Evolutionary conservation across 2,888 invertebrate genomes (phyloP).

Genomic region (Heliconius erato): DNA sequence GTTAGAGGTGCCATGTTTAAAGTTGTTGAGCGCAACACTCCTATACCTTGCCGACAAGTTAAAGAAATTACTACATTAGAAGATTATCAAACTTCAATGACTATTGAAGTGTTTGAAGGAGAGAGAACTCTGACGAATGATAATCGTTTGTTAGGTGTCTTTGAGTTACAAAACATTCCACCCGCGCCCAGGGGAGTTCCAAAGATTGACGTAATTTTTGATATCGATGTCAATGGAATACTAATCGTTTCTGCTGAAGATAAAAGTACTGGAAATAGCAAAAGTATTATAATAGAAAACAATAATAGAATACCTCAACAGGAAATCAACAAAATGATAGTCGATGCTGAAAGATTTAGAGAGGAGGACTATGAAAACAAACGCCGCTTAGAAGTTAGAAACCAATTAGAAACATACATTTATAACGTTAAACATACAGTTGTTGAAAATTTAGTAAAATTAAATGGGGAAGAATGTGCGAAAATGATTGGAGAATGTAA

Average conservation of each 20-base stretch:
- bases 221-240: slow-evolving; percentile 68
- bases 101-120: slow-evolving; percentile 76
- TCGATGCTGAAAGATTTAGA: slow-evolving; percentile 63
- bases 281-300: slow-evolving; percentile 65
- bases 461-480: slow-evolving; percentile 60
- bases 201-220: slow-evolving; percentile 72
- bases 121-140: slow-evolving; percentile 71
- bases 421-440: slow-evolving; percentile 66
- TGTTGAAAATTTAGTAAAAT: slow-evolving; percentile 57
- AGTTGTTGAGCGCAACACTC: slow-evolving; percentile 70
- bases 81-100: slow-evolving; percentile 73
- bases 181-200: slow-evolving; percentile 72
- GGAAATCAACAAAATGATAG: slow-evolving; percentile 68
- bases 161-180: slow-evolving; percentile 69
- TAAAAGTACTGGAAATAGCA: slow-evolving; percentile 63
- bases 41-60: slow-evolving; percentile 68
- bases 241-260: slow-evolving; percentile 70
- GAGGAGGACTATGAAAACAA: slow-evolving; percentile 70
- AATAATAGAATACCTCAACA: slow-evolving; percentile 63
- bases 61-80: slow-evolving; percentile 73
- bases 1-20: slow-evolving; percentile 72
- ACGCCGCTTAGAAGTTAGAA: slow-evolving; percentile 66
- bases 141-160: slow-evolving; percentile 71
- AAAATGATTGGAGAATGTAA: slow-evolving; percentile 64
- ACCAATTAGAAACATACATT: slow-evolving; percentile 72